Evolutionary conservation across 2,797 vertebrate genomes (phyloP).

Genomic region (Hyperoplus lanceolatus): DNA sequence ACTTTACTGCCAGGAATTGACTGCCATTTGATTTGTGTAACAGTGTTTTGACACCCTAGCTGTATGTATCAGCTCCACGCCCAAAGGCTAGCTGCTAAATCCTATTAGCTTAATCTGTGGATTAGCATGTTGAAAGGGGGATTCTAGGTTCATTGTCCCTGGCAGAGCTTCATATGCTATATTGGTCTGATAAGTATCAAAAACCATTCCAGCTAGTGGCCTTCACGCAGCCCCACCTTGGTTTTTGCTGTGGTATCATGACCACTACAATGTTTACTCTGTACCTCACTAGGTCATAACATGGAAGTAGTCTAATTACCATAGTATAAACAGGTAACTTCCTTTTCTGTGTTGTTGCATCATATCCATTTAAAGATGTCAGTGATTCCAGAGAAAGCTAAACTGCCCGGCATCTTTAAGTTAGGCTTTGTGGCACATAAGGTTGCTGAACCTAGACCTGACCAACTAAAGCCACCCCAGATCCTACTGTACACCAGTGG

Average conservation of each 20-base stretch:
- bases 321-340: background rate
- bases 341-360: background rate
- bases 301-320: background rate
- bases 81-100: constrained; percentile 77
- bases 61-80: constrained; percentile 48
- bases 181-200: constrained; percentile 62
- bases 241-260: constrained; percentile 2
- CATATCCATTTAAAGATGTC: background rate
- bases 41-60: constrained; percentile 74
- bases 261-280: background rate
- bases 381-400: no score
- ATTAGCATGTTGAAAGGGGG: constrained; percentile 85
- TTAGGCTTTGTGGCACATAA: no score
- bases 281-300: background rate
- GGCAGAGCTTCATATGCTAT: constrained; percentile 54
- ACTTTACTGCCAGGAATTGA: constrained; percentile 26
- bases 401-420: no score
- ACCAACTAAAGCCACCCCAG: no score
- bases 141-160: constrained; percentile 60
- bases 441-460: no score
- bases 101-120: constrained; percentile 87
- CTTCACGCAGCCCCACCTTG: constrained; percentile 1
- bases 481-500: no score
- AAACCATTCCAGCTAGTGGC: background rate
- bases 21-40: constrained; percentile 24